These are phyloP conservation scores for Netta rufina DNA, from an alignment of 2,797 vertebrate species.

Conservation along the genomic window DNA sequence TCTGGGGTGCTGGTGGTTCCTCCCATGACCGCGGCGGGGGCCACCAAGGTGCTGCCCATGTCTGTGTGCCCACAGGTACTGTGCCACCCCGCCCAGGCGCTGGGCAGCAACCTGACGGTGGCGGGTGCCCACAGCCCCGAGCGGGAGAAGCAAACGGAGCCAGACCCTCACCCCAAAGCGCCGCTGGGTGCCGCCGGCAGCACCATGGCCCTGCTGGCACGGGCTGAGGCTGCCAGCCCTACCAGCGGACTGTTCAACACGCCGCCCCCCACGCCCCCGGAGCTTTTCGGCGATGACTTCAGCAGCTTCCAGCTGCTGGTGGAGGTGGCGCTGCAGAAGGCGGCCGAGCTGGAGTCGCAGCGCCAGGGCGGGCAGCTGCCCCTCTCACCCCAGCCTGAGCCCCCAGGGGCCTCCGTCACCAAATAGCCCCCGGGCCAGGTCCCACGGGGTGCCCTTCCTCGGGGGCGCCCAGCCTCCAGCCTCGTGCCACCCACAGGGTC, in stretches of 20 bases:
- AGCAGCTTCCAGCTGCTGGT: slow-evolving; percentile 91
- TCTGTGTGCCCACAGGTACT: slow-evolving; percentile 86
- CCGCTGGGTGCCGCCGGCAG: slow-evolving; percentile 69
- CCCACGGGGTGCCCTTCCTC: background rate
- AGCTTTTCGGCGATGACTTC: slow-evolving; percentile 90
- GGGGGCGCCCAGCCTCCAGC: background rate
- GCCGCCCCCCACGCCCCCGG: slow-evolving; percentile 89
- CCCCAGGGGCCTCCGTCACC: slow-evolving; percentile 40
- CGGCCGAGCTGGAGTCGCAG: slow-evolving; percentile 89
- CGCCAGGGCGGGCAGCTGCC: slow-evolving; percentile 75
- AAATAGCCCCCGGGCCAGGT: slow-evolving; percentile 45
- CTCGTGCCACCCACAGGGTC: background rate
- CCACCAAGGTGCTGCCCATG: slow-evolving; percentile 85
- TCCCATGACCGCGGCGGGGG: slow-evolving; percentile 50
- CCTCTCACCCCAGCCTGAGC: slow-evolving; percentile 46
- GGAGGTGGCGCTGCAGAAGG: slow-evolving; percentile 89
- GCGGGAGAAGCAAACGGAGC: slow-evolving; percentile 78
- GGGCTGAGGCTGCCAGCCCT: slow-evolving; percentile 80
- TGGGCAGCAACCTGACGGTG: slow-evolving; percentile 69
- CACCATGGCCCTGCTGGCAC: slow-evolving; percentile 72
- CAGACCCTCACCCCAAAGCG: slow-evolving; percentile 79
- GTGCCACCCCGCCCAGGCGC: slow-evolving; percentile 78
- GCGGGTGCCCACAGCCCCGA: slow-evolving; percentile 66
- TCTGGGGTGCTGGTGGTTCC: slow-evolving; percentile 71
- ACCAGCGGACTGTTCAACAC: slow-evolving; percentile 90